Evolutionary conservation across 2,113 vertebrate genomes (phyloP), one percentile per base, ranked within the genome.

Genomic region (Sebastes schlegelii): DNA sequence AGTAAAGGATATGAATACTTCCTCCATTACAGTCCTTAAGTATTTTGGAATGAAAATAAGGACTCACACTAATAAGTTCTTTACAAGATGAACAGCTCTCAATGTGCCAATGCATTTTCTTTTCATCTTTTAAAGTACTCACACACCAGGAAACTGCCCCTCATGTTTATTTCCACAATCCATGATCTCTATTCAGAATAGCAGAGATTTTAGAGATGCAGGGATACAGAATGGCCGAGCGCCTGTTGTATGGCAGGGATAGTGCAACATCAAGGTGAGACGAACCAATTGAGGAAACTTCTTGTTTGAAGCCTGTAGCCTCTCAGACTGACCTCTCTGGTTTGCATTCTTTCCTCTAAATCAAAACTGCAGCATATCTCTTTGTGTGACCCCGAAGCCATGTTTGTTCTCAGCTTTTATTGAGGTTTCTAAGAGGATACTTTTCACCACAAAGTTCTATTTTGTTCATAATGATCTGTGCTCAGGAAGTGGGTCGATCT

Each of bases 231-330:
- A 51, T 48, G 51, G 14, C 46, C 54, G 48, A 80, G 21, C 9
- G 16, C 26, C 13, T 57, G 8, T 49, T 74, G 66, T 34, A 54
- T 45, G 4, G 19, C 45, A 77, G 70, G 60, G 62, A 69, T 66
- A 54, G 34, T 57, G 55, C n/a, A 84, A 83, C 82, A 85, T 57
- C 79, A 85, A 80, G 57, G 70, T 54, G 58, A 77, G 12, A 11
- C 79, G 52, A 78, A 87, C 80, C 77, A 85, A 55, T 40, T 17
- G 14, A 65, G 26, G 70, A 82, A 66, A 74, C 17, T 19, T 79
- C 16, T 55, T 46, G 55, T 74, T 82, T 58, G 60, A 84, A 86
- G 79, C 77, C 58, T 72, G 61, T 40, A 65, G 79, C 57, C 71
- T 69, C 68, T 65, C 46, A 80, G 61, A 26, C 55, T 62, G 2